phyloP scores from a whole-genome alignment of 2,888 invertebrate genomes.

The Cataglyphis albicans region DNA sequence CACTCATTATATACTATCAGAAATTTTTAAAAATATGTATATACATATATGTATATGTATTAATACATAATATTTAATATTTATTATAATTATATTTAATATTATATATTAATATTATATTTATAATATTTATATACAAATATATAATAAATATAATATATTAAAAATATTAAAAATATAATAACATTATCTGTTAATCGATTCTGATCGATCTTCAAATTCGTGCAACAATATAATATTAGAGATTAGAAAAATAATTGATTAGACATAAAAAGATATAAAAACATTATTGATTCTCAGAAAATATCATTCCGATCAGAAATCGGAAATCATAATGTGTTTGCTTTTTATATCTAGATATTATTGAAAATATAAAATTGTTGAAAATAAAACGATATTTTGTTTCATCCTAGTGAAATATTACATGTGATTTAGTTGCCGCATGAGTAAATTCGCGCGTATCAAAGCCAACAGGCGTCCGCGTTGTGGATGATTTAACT shows the following conservation, averaged over 20 bases:
- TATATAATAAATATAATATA: too few species aligned
- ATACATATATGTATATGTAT: too few species aligned
- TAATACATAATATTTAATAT: too few species aligned
- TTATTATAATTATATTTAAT: too few species aligned
- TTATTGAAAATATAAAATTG: neutral
- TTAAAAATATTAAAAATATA: neutral
- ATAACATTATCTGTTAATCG: neutral
- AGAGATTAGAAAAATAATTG: too few species aligned
- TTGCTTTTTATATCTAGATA: neutral
- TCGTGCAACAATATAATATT: neutral
- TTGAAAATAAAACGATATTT: neutral
- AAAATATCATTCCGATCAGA: neutral
- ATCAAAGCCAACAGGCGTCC: neutral
- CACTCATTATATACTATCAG: neutral
- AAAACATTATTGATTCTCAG: neutral
- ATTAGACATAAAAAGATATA: neutral
- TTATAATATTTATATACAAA: too few species aligned
- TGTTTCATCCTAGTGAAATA: neutral
- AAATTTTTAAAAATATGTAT: neutral
- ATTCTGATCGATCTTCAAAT: neutral
- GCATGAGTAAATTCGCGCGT: neutral
- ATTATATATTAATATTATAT: too few species aligned
- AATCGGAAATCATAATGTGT: neutral
- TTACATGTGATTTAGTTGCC: neutral
- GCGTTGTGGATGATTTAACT: constrained; percentile 19